Evolutionary conservation across 2,888 invertebrate genomes (phyloP).

Genomic region (Isoperla grammatica): DNA sequence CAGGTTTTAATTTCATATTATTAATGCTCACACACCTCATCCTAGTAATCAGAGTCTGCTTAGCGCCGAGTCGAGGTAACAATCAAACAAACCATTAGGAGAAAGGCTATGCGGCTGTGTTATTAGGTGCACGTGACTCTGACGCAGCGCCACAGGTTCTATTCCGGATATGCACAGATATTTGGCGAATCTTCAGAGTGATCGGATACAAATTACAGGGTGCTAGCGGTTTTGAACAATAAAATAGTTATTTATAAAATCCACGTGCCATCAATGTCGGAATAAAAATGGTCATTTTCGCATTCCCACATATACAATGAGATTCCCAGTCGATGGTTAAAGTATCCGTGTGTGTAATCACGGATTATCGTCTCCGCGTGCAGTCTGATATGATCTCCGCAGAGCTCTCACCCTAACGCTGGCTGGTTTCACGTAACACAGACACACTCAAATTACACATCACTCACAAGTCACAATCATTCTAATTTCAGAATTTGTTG

Average conservation of each 20-base stretch:
- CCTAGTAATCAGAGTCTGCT: background rate
- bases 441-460: too few species aligned
- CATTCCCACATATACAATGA: conserved; percentile 9
- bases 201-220: background rate
- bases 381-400: too few species aligned
- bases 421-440: too few species aligned
- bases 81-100: too few species aligned
- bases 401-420: too few species aligned
- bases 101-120: too few species aligned
- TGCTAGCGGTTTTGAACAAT: conserved; percentile 2
- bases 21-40: background rate
- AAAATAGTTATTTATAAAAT: background rate
- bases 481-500: too few species aligned
- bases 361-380: background rate
- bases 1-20: background rate
- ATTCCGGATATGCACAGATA: conserved; percentile 3
- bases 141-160: too few species aligned
- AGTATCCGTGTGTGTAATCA: background rate
- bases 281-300: conserved; percentile 6
- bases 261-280: background rate
- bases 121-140: too few species aligned
- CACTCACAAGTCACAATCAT: too few species aligned
- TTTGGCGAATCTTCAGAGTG: conserved; percentile 2
- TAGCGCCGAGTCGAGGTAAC: too few species aligned
- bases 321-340: background rate